Evolutionary conservation across 2,113 vertebrate species (phyloP).

Genomic region (Datnioides undecimradiatus): DNA sequence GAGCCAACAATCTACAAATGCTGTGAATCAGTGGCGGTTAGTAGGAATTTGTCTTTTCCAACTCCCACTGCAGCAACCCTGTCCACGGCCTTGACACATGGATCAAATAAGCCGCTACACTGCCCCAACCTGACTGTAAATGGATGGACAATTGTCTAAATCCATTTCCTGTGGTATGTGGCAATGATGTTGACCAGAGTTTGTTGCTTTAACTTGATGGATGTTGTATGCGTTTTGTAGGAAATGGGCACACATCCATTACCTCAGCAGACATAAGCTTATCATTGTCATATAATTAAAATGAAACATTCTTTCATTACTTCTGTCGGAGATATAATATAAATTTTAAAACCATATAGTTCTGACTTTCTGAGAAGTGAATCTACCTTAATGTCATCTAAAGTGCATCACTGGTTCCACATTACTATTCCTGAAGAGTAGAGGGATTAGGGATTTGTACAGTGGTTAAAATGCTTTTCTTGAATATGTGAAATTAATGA

Average conservation of each 20-base stretch:
- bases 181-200: slow-evolving; percentile 29
- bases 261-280: not conserved
- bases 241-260: slow-evolving; percentile 29
- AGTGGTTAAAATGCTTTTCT: not conserved
- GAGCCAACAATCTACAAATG: slow-evolving; percentile 46
- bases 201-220: slow-evolving; percentile 45
- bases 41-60: slow-evolving; percentile 39
- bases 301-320: not conserved
- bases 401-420: not conserved
- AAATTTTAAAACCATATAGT: too few species aligned
- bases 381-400: not conserved
- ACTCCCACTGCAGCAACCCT: slow-evolving; percentile 13
- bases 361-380: too few species aligned
- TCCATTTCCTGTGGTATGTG: slow-evolving; percentile 40
- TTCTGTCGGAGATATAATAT: too few species aligned
- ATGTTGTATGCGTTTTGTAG: slow-evolving; percentile 9
- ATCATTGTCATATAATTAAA: not conserved
- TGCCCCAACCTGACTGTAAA: slow-evolving; percentile 45
- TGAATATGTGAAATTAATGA: not conserved
- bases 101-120: slow-evolving; percentile 22
- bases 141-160: slow-evolving; percentile 43
- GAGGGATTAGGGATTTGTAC: not conserved
- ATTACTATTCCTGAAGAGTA: not conserved
- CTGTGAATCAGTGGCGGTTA: slow-evolving; percentile 25
- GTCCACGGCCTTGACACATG: slow-evolving; percentile 30